Evolutionary conservation across 2,113 vertebrate species (phyloP).

Genomic region (Psammodynastes pulverulentus): DNA sequence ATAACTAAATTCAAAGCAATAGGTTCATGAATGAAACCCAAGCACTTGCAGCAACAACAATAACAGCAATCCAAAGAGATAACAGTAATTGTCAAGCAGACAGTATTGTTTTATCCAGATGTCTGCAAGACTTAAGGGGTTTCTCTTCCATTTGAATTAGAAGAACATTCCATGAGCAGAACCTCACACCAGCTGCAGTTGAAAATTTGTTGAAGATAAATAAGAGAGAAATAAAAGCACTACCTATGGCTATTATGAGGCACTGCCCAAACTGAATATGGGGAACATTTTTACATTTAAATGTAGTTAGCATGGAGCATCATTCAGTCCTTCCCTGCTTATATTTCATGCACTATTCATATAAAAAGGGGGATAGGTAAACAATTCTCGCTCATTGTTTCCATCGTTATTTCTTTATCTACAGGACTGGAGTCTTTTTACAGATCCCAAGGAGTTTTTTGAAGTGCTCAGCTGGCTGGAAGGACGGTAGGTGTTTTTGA

Average conservation of each 20-base stretch:
- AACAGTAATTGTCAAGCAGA: not conserved
- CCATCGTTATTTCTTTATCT: not conserved
- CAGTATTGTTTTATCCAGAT: not conserved
- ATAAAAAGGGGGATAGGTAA: not conserved
- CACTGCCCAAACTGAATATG: not conserved
- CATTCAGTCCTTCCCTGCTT: not conserved
- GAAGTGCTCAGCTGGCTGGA: slow-evolving; percentile 86
- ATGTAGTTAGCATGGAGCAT: not conserved
- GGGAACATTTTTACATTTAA: not conserved
- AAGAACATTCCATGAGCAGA: not conserved
- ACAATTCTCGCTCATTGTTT: not conserved
- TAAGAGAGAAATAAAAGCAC: not conserved
- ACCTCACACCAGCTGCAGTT: not conserved
- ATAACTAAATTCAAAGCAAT: not conserved
- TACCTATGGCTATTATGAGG: not conserved
- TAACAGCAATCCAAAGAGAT: not conserved
- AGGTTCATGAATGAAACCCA: not conserved
- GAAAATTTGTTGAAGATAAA: not conserved
- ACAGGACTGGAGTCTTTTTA: slow-evolving; percentile 93
- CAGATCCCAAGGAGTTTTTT: slow-evolving; percentile 86
- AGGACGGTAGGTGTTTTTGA: slow-evolving; percentile 75
- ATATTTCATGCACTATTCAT: not conserved
- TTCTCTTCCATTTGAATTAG: not conserved
- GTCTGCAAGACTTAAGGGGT: no score
- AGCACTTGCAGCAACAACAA: not conserved